phyloP scores from a whole-genome alignment of 2,888 invertebrate genomes.

The Parochlus steinenii region DNA sequence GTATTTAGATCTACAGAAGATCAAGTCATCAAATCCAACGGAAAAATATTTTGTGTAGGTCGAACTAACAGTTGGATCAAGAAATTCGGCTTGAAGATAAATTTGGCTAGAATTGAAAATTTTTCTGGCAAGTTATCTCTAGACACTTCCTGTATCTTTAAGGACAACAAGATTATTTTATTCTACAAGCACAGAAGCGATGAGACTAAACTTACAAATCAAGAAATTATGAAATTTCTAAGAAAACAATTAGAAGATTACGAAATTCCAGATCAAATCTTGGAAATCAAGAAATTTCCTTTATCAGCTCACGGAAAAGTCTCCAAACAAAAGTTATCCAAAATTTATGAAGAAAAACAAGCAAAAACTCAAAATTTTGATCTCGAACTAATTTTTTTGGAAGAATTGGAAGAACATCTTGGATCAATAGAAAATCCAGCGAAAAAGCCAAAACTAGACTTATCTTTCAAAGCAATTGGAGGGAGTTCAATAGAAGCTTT shows the following conservation, averaged over 20 bases:
- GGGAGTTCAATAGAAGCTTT: constrained; percentile 56
- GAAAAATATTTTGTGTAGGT: constrained; percentile 42
- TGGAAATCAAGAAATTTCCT: constrained; percentile 40
- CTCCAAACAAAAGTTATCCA: constrained; percentile 32
- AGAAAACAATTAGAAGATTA: constrained; percentile 32
- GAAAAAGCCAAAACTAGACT: constrained; percentile 16
- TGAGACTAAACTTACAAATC: constrained; percentile 25
- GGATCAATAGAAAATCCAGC: constrained; percentile 10
- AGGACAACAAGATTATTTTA: constrained; percentile 32
- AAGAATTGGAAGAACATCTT: constrained; percentile 20
- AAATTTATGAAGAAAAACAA: constrained; percentile 25
- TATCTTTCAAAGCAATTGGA: constrained; percentile 42
- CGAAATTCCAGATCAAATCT: constrained; percentile 48
- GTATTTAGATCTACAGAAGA: constrained; percentile 55
- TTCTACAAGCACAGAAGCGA: constrained; percentile 33
- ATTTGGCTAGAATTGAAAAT: constrained; percentile 39
- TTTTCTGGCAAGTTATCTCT: constrained; percentile 29
- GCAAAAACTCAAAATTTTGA: constrained; percentile 20
- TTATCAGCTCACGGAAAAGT: constrained; percentile 55
- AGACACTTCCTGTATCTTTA: constrained; percentile 14
- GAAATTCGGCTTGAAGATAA: constrained; percentile 55
- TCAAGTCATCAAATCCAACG: constrained; percentile 36
- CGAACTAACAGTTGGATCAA: constrained; percentile 57
- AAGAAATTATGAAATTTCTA: constrained; percentile 27
- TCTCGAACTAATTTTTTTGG: constrained; percentile 22